Conservation (phyloP, 92 coral and sea anemone species). For the Micromussa lordhowensis region DNA sequence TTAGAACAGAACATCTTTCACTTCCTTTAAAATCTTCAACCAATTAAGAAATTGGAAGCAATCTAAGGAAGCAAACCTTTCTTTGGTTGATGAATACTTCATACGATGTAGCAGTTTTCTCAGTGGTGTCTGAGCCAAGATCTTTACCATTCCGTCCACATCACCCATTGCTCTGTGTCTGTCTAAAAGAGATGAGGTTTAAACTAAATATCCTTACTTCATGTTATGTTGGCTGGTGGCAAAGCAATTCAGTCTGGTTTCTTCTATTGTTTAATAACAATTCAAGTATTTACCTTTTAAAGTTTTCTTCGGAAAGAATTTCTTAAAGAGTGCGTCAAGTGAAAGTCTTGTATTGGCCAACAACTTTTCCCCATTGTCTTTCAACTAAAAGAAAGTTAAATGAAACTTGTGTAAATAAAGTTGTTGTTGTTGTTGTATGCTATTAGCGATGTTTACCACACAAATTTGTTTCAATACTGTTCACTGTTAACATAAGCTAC, state of each 20-base stretch:
- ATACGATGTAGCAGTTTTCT: conserved; percentile 61
- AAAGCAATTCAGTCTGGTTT: no score
- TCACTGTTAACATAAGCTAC: no score
- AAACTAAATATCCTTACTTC: neutral
- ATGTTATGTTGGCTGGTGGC: no score
- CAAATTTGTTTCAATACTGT: no score
- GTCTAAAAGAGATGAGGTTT: conserved; percentile 24
- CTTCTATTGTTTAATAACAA: neutral
- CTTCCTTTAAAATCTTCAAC: neutral
- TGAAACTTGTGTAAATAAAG: no score
- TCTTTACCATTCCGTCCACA: conserved; percentile 90
- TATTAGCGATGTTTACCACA: no score
- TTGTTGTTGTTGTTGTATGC: no score
- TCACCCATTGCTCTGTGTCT: conserved; percentile 99
- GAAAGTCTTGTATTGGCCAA: conserved; percentile 71
- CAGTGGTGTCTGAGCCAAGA: conserved; percentile 73
- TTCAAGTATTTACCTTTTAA: conserved; percentile 64
- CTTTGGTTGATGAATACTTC: conserved; percentile 65
- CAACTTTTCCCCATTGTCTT: conserved; percentile 63
- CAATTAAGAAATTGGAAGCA: neutral
- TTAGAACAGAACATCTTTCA: neutral
- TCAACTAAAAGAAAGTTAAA: conserved; percentile 53
- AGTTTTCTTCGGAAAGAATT: conserved; percentile 73
- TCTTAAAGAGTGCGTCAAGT: conserved; percentile 84
- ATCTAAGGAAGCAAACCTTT: conserved; percentile 52